phyloP scores from a whole-genome alignment of 2,888 invertebrate species.

The Agrochola macilenta region DNA sequence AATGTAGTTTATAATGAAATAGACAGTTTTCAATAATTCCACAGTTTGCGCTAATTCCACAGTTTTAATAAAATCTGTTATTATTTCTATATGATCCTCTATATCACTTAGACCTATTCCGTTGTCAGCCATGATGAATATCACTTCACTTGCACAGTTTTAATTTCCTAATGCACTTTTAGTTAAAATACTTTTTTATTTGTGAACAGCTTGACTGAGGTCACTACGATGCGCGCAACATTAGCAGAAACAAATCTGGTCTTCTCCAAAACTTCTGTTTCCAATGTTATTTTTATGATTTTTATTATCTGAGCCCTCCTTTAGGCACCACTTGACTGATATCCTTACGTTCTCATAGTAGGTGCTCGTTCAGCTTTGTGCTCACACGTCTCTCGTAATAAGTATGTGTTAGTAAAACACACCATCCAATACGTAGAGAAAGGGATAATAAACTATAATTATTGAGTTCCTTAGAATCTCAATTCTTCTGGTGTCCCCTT shows the following conservation, averaged over 20 bases:
- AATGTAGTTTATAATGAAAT: not conserved
- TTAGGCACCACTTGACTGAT: not conserved
- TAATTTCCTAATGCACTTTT: not conserved
- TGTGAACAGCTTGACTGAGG: not conserved
- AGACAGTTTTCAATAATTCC: not conserved
- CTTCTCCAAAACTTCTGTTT: not conserved
- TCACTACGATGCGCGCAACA: not conserved
- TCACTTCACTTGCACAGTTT: not conserved
- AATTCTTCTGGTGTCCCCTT: too few relatives aligned
- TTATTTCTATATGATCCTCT: too few relatives aligned
- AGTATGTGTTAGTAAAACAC: too few relatives aligned
- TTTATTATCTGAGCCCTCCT: not conserved
- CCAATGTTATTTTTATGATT: not conserved
- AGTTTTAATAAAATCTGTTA: too few relatives aligned
- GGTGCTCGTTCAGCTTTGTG: too few relatives aligned
- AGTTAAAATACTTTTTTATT: not conserved
- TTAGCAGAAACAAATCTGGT: not conserved
- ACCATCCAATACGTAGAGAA: too few relatives aligned
- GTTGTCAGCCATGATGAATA: not conserved
- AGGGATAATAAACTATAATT: too few relatives aligned
- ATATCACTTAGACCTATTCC: too few relatives aligned
- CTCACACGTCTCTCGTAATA: too few relatives aligned
- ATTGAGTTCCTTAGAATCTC: too few relatives aligned
- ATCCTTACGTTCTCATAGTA: too few relatives aligned
- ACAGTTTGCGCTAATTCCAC: too few relatives aligned